Evolutionary conservation across 2,797 vertebrate genomes (phyloP), one percentile per base, ranked within the genome.

Genomic region (Anguilla obscura): DNA sequence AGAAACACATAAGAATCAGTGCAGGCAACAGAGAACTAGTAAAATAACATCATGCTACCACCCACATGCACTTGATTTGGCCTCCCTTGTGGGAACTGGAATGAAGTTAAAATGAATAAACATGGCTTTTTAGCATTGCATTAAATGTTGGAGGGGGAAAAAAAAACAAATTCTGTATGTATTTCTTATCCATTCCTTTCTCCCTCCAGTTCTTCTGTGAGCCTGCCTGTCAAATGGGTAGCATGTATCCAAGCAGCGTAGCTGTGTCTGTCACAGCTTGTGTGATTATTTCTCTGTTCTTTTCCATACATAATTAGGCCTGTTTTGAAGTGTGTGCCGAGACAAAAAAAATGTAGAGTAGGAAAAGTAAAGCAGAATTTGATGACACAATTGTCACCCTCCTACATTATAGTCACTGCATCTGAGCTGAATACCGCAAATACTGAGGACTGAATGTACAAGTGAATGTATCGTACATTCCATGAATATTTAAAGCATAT

Each of bases 61-160:
- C 83, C 83, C 83, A 86, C 85, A 86, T 60, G 56, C 85, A 66
- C 87, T 82, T 45, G 40, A 88, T 83, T 84, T 63, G 52, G 85
- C 87, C 69, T 76, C 63, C 56, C 66, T 88, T 83, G 45, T 85
- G 83, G 63, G 82, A 54, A 58, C 85, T 85, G 45, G 63, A 84
- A 74, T 76, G 50, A 33, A 85, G 87, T 30, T 69, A 85, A 88
- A 88, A 74, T 14, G 87, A 88, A 85, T 88, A 48, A 21, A 30
- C 30, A n/a, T 85, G 33, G 33, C 30, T 45, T 88, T n/a, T 71
- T 52, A 85, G 45, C 10, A 21, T 82, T 48, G 79, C 79, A 48
- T 69, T 86, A 48, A 85, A 86, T 10, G 9, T 48, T 45, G 21
- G 6, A 21, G 36, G 36, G 21, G 74, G 12, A 1, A 0, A 50